Base-by-base conservation (phyloP, 2,113 vertebrate genomes). In the Colaptes auratus region DNA sequence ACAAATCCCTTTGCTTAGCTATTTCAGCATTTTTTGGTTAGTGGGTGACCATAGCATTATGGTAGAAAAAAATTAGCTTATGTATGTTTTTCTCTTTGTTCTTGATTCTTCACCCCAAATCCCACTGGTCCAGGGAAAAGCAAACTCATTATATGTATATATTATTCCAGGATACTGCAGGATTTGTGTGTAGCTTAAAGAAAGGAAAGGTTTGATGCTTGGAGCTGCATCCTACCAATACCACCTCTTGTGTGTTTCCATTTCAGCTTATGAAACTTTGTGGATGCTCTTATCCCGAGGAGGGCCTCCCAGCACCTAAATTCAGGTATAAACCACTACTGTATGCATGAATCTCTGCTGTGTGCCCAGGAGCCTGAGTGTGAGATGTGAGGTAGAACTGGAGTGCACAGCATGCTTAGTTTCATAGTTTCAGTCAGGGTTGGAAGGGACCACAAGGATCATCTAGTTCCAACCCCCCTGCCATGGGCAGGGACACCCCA, bases 1-100 rank as follows among this genome's bases (percentile, higher is more conserved):
- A 81, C 2, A 4, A 85, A 81, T 52, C 67, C 13, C 65, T 72
- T 82, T 83, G 56, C 53, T 86, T 15, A n/a, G 76, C 76, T 86
- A 39, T 67, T 92, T 83, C 88, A 93, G 83, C 80, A 53, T 90
- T 96, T 93, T 93, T 91, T 90, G 82, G 91, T 77, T 70, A 75
- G 86, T 30, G 88, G 76, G 25, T 93, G 88, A 95, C 86, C 80
- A 67, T 56, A 66, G 27, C 83, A 88, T 65, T 82, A 36, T 21
- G 33, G 48, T 33, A 3, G 25, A 88, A 93, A 90, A 90, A 42
- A 88, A 65, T 90, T 4, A 61, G 20, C 8, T 70, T 72, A 28
- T 66, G 53, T 66, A 11, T 46, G 60, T 70, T 64, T 82, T 87
- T 69, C 67, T 79, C 71, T 91, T 93, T 88, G 86, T 83, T 93